Evolutionary conservation across 2,888 invertebrate species (phyloP).

Genomic region (Andrena marginata): DNA sequence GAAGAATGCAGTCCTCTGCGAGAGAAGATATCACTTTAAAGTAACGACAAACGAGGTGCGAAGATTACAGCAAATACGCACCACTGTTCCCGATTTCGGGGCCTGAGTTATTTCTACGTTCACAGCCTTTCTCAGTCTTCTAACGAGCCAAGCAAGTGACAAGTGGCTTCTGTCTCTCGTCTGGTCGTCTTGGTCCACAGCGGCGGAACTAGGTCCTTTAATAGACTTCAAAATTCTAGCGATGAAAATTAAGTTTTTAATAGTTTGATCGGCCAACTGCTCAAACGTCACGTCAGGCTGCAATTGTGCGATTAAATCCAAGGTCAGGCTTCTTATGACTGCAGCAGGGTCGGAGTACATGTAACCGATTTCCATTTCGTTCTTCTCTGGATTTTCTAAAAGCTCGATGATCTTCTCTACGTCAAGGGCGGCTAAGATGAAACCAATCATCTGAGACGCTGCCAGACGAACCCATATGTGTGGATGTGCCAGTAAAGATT

Average conservation of each 20-base stretch:
- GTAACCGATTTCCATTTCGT: conserved; percentile 86
- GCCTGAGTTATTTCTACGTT: conserved; percentile 92
- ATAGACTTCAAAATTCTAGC: conserved; percentile 89
- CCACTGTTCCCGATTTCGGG: conserved; percentile 89
- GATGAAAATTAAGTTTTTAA: conserved; percentile 90
- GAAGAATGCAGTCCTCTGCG: conserved; percentile 92
- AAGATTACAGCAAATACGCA: conserved; percentile 83
- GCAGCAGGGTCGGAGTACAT: conserved; percentile 88
- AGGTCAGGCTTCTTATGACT: conserved; percentile 88
- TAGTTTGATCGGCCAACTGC: conserved; percentile 91
- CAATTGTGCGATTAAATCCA: conserved; percentile 92
- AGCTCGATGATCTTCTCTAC: conserved; percentile 87
- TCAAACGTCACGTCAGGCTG: conserved; percentile 89
- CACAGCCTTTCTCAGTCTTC: conserved; percentile 90
- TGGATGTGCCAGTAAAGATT: conserved; percentile 91
- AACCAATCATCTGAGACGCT: conserved; percentile 91
- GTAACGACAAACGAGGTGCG: no score
- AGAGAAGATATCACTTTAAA: conserved; percentile 56
- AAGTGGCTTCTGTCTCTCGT: conserved; percentile 82
- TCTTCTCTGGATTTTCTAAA: conserved; percentile 82
- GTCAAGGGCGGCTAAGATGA: conserved; percentile 89
- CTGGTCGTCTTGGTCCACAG: conserved; percentile 29
- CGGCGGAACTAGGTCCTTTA: conserved; percentile 78
- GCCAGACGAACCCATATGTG: conserved; percentile 95
- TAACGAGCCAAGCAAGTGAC: conserved; percentile 91